Evolutionary conservation across 2,113 vertebrate genomes (phyloP), one percentile per base, ranked within the genome.

Genomic region (Microcebus murinus): DNA sequence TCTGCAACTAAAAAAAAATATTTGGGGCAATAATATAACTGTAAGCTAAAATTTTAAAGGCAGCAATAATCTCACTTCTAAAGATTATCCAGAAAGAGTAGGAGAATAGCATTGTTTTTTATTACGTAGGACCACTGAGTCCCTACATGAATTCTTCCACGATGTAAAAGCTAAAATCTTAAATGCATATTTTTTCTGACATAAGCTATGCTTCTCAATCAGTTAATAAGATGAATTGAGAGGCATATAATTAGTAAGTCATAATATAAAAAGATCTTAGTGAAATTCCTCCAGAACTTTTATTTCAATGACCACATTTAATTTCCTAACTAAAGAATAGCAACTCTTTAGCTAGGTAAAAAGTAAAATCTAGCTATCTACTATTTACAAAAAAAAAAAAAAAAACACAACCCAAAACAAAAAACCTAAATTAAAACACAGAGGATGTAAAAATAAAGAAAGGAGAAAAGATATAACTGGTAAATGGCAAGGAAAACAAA

Each of bases 81-180:
- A 91, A 87, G 48, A 87, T 76, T 80, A 87, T 87, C 71, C 12
- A 85, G 36, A 92, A 96, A n/a, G 31, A 67, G 55, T 29, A 45
- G 42, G 42, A 42, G 34, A 79, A 92, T 63, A 59, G 77, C 34
- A 83, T 9, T 36, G 57, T 71, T 86, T 67, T 57, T 94, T 34
- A 57, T 92, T 80, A 67, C 45, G 3, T 87, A 79, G 61, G 45
- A 93, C 57, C 65, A 76, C 20, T n/a, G 11, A 91, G 27, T 8
- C 11, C 6, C 65, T 86, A 68, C 8, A 80, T 48, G 45, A 91
- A 34, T 91, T 87, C 67, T 74, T 59, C 36, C 48, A 86, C 13
- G 27, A 76, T 74, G 5, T 74, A 91, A 96, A 80, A 90, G 27
- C 36, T 86, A 81, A 86, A 80, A 76, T 52, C 59, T 91, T 90